Percentiles rank a stretch among this genome's conserved stretches.
phyloP scores from a whole-genome alignment of 2,797 vertebrate genomes.

The Pelochelys cantorii region DNA sequence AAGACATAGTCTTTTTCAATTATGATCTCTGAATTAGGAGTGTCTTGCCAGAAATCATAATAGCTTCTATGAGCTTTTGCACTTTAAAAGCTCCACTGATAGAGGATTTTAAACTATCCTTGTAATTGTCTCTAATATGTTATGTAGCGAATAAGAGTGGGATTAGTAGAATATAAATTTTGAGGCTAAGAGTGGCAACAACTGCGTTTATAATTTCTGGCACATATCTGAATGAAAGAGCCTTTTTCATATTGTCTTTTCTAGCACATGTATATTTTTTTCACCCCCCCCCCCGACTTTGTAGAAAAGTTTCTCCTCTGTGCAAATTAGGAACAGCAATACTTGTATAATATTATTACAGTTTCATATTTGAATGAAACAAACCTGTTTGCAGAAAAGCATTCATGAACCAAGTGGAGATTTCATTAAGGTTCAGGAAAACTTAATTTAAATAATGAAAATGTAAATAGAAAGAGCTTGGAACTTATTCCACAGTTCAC shows the following conservation, averaged over 20 bases:
- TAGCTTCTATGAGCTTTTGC: slow-evolving; percentile 52
- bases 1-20: slow-evolving; percentile 53
- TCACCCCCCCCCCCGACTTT: background rate
- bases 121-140: slow-evolving; percentile 59
- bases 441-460: slow-evolving; percentile 12
- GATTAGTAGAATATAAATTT: slow-evolving; percentile 38
- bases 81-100: slow-evolving; percentile 44
- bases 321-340: background rate
- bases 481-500: background rate
- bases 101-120: slow-evolving; percentile 49
- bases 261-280: background rate
- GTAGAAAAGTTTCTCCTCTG: background rate
- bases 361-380: background rate
- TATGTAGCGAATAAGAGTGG: slow-evolving; percentile 22
- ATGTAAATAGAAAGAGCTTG: background rate
- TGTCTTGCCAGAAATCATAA: slow-evolving; percentile 66
- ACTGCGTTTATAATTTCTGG: slow-evolving; percentile 3
- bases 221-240: slow-evolving; percentile 14
- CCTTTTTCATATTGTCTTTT: background rate
- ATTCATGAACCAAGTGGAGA: slow-evolving; percentile 3
- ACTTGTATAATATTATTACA: background rate
- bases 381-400: background rate
- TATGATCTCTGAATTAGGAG: slow-evolving; percentile 47
- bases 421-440: background rate
- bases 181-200: slow-evolving; percentile 15